phyloP scores from a whole-genome alignment of 2,113 vertebrate species.

The Genyomyrus donnyi region DNA sequence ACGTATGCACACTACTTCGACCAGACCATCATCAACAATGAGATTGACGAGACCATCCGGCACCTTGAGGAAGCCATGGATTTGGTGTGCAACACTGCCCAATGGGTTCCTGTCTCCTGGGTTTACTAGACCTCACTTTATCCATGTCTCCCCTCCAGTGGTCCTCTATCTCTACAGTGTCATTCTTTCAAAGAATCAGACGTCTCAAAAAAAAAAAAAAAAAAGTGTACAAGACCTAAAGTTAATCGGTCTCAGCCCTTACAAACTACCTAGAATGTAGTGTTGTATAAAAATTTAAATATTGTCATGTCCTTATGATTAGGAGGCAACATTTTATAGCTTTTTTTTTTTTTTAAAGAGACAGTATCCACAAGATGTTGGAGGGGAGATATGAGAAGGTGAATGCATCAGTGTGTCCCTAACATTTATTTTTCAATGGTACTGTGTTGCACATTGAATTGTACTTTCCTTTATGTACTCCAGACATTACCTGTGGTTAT shows the following conservation, averaged over 20 bases:
- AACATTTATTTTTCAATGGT: slow-evolving; percentile 23
- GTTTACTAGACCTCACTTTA: slow-evolving; percentile 55
- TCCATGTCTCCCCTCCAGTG: neutral
- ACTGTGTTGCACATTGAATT: slow-evolving; percentile 26
- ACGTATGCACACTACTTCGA: slow-evolving; percentile 98
- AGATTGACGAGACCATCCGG: slow-evolving; percentile 96
- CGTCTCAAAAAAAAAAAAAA: neutral
- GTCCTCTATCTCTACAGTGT: slow-evolving; percentile 43
- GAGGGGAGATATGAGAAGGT: neutral
- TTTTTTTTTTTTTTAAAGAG: slow-evolving; percentile 59
- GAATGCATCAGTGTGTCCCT: neutral
- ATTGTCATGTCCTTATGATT: slow-evolving; percentile 93
- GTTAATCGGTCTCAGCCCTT: slow-evolving; percentile 69
- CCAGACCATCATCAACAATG: slow-evolving; percentile 98
- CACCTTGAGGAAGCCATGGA: slow-evolving; percentile 96
- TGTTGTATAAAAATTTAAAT: slow-evolving; percentile 88
- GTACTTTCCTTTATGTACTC: slow-evolving; percentile 2
- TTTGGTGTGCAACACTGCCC: slow-evolving; percentile 84
- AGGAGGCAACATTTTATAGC: slow-evolving; percentile 67
- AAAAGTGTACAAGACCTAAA: slow-evolving; percentile 45
- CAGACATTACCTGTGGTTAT: slow-evolving; percentile 21
- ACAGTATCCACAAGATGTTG: slow-evolving; percentile 44
- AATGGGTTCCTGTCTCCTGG: slow-evolving; percentile 98
- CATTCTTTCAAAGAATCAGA: slow-evolving; percentile 51
- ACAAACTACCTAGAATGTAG: slow-evolving; percentile 82